Evolutionary conservation across 2,888 invertebrate species (phyloP), one percentile per base, ranked within the genome.

Genomic region (Heterodera filipjevi): DNA sequence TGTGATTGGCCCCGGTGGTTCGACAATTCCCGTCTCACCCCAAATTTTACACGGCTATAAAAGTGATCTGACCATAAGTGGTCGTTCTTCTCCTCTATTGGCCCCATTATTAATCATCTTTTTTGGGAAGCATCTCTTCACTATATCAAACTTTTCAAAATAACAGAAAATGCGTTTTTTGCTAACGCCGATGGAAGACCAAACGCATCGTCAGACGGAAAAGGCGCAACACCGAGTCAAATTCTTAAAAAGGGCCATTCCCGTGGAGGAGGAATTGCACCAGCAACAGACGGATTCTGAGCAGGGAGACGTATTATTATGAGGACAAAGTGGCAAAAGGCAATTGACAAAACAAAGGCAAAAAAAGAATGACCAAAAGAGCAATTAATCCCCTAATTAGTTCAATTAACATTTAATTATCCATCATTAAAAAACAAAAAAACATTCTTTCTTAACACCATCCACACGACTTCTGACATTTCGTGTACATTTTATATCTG

Each of bases 81-180:
- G n/a, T n/a, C n/a, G n/a, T n/a, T n/a, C n/a, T n/a, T n/a, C n/a
- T n/a, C n/a, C n/a, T n/a, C n/a, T n/a, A n/a, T n/a, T n/a, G n/a
- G n/a, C n/a, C n/a, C n/a, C 44, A 44, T 44, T 44, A 5, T 44
- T 44, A 44, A 32, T 33, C 14, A 33, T 22, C 44, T 39, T 12
- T n/a, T n/a, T n/a, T n/a, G n/a, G n/a, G n/a, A n/a, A n/a, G n/a
- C n/a, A n/a, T n/a, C n/a, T n/a, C n/a, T n/a, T n/a, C n/a, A n/a
- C n/a, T n/a, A n/a, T n/a, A n/a, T n/a, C n/a, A n/a, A n/a, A 12
- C 16, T 68, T 10, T 30, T 22, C 30, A 59, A 59, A 16, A n/a
- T 82, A 84, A 73, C 81, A 87, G 85, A 87, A 86, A 80, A 82
- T 84, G 80, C 66, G 79, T 19, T 66, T 79, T 16, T 83, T 83